These are phyloP conservation scores for Euura saliciscinereae DNA, from an alignment of 1,140 invertebrate genomes.

Conservation along the genomic window DNA sequence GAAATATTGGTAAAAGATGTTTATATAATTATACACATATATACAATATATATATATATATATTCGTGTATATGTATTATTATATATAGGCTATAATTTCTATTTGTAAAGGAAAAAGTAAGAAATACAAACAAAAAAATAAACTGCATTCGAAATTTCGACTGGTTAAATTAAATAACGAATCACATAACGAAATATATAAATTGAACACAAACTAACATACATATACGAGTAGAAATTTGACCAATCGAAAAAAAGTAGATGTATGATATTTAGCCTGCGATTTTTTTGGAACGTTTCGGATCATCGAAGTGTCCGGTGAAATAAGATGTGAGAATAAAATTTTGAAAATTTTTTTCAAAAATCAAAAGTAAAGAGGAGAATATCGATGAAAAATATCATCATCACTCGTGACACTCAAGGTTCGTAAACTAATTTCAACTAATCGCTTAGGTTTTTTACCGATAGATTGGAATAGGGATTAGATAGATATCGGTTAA, in stretches of 20 bases:
- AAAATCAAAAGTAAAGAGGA: no score
- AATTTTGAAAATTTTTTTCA: neutral
- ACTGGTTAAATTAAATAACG: no score
- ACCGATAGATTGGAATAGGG: slow-evolving; percentile 41
- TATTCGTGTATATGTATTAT: neutral
- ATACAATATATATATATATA: neutral
- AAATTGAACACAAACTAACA: neutral
- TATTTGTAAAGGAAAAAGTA: no score
- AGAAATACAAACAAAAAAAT: no score
- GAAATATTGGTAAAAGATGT: no score
- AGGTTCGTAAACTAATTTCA: neutral
- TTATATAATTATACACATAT: no score
- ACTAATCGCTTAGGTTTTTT: slow-evolving; percentile 45
- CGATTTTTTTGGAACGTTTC: slow-evolving; percentile 35
- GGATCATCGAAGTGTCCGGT: neutral
- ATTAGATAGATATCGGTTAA: slow-evolving; percentile 23
- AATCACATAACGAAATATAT: no score
- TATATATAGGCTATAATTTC: neutral
- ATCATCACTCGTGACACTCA: neutral
- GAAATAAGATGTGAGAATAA: no score
- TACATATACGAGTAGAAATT: neutral
- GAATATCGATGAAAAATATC: no score
- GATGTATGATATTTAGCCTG: slow-evolving; percentile 37
- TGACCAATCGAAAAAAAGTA: slow-evolving; percentile 38
- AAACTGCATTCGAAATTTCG: no score